Evolutionary conservation across 2,113 vertebrate species (phyloP).

Genomic region (Dicaeum eximium): DNA sequence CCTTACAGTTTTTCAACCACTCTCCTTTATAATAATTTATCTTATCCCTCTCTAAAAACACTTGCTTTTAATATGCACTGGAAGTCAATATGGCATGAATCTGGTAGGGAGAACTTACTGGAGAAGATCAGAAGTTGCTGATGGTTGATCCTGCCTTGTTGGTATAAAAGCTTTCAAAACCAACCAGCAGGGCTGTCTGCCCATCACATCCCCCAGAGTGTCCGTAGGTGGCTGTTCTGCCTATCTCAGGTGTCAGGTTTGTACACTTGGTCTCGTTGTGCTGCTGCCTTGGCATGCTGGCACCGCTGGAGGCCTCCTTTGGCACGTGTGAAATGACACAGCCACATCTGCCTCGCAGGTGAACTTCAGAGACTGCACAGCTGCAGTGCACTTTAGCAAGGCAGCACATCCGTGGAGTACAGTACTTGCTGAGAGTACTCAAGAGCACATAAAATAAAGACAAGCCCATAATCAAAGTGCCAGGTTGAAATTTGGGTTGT

Average conservation of each 20-base stretch:
- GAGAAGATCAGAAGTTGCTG: background rate
- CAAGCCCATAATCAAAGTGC: background rate
- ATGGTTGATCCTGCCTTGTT: background rate
- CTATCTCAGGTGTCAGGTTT: background rate
- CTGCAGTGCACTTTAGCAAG: background rate
- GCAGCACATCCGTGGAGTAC: fast-evolving
- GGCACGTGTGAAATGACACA: fast-evolving
- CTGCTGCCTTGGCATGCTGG: background rate
- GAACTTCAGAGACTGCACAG: background rate
- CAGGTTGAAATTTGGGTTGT: background rate
- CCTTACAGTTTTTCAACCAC: background rate
- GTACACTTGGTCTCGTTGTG: fast-evolving
- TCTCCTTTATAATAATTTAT: background rate
- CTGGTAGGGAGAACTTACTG: background rate
- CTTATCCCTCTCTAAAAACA: background rate
- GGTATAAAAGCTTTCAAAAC: background rate
- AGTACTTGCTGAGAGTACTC: background rate
- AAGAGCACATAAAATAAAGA: background rate
- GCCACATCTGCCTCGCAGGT: background rate
- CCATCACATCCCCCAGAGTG: background rate
- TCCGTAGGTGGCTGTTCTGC: background rate
- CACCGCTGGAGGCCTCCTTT: background rate
- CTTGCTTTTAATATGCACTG: background rate
- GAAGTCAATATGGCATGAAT: background rate
- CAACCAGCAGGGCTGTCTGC: background rate